A percentile compares a stretch with the other conserved stretches of the same genome.
Evolutionary conservation across 2,797 vertebrate genomes (phyloP).

Genomic region (Rhinatrema bivittatum): DNA sequence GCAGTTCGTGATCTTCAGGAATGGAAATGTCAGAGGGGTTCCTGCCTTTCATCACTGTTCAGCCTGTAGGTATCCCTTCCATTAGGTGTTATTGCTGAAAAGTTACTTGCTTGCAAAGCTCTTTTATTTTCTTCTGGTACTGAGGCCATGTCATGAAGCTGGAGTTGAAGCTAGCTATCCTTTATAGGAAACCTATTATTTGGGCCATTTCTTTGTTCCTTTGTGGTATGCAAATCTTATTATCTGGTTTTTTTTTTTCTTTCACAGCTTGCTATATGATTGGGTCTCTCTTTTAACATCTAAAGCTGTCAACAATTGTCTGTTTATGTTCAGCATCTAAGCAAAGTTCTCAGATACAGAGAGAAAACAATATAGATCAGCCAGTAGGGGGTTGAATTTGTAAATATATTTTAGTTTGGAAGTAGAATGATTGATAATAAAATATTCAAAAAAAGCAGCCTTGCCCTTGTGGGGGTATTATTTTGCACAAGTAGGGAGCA

Average conservation of each 20-base stretch:
- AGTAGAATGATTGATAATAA: conserved; percentile 57
- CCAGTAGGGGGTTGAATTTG: conserved; percentile 57
- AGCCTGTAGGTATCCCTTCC: no score
- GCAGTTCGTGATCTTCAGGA: no score
- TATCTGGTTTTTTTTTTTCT: conserved; percentile 10
- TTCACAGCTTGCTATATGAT: conserved; percentile 51
- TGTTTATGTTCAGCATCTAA: conserved; percentile 28
- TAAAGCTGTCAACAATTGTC: conserved; percentile 33
- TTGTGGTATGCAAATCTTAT: conserved; percentile 40
- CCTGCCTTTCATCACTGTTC: no score
- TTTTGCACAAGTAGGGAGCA: conserved; percentile 62
- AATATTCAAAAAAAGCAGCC: conserved; percentile 65
- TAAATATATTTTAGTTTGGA: conserved; percentile 59
- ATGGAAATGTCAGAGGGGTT: no score
- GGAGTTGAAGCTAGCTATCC: no score
- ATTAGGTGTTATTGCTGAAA: no score
- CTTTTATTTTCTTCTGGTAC: no score
- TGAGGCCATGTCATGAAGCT: no score
- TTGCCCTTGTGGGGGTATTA: conserved; percentile 54
- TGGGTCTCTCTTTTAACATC: conserved; percentile 45
- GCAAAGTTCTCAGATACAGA: conserved; percentile 29
- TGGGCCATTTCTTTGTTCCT: background rate
- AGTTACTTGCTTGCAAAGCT: no score
- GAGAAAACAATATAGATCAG: conserved; percentile 47
- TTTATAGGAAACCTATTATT: no score